Conservation (phyloP, 2,113 vertebrate genomes). For the Apteryx mantelli region DNA sequence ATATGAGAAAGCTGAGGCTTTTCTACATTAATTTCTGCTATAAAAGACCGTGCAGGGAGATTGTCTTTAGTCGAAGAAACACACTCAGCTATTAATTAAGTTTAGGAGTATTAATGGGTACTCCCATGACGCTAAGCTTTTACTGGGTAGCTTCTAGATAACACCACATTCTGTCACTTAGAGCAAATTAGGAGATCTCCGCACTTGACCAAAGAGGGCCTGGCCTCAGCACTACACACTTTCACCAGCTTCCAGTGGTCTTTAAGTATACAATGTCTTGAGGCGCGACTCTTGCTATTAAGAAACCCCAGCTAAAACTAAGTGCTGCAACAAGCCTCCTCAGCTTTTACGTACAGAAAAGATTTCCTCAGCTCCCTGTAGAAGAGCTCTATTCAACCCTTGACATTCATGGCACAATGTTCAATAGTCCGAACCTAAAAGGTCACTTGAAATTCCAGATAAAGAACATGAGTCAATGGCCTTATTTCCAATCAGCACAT, state of each 20-base stretch:
- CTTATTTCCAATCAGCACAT: background rate
- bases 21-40: background rate
- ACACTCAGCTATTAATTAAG: accelerated
- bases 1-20: background rate
- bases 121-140: background rate
- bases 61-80: background rate
- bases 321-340: background rate
- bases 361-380: background rate
- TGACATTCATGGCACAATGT: background rate
- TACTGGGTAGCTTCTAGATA: background rate
- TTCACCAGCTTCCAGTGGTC: background rate
- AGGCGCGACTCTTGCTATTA: background rate
- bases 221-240: background rate
- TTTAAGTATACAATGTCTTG: background rate
- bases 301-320: background rate
- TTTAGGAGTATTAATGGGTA: background rate
- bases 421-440: background rate
- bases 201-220: background rate
- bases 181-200: background rate
- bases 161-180: background rate
- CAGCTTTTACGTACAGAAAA: background rate
- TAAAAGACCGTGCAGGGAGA: background rate
- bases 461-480: background rate
- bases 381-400: background rate
- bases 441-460: background rate